Evolutionary conservation across 2,797 vertebrate genomes (phyloP), one percentile per base, ranked within the genome.

Genomic region (Momotus momota): DNA sequence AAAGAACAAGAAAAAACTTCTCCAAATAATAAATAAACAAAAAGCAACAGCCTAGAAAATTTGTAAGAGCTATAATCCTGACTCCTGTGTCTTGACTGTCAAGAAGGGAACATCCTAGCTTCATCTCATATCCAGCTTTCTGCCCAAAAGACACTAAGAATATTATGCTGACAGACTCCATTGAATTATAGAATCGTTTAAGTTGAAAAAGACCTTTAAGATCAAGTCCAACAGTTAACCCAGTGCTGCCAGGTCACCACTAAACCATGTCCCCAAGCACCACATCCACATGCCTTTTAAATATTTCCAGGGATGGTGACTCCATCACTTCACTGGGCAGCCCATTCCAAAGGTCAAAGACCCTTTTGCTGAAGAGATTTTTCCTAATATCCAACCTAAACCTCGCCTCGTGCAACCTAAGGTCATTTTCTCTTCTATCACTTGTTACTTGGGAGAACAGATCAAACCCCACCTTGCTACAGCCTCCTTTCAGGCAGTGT

Each of bases 331-430:
- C 38, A n/a, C n/a, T 9, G 21, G 21, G 49, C 43, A 74, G 43
- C 11, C 29, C 25, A 18, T 21, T 84, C 16, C 10, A 52, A 25
- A 25, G n/a, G 18, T 14, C 52, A n/a, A 48, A 25, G 67, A 79
- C 12, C n/a, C 7, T 29, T 88, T 46, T 6, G 0, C 0, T 15
- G 5, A 74, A 64, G 21, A 57, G 26, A n/a, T n/a, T 25, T 72
- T 43, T 43, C 29, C 51, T 18, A 19, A 43, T n/a, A 25, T 33
- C 22, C 38, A 72, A 19, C 14, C 29, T n/a, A 31, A 55, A 26
- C 38, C 38, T 55, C 9, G 22, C 16, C 7, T 43, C 29, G 22
- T 2, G 4, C 31, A 55, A 55, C 40, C 14, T 33, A 29, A 55
- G 69, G 29, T 17, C 5, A 6, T n/a, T 25, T 72, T 29, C 16